Percentiles rank a stretch among this genome's conserved stretches.
Evolutionary conservation across 2,797 vertebrate species (phyloP).

Genomic region (Lepidocolaptes lacrymiger): DNA sequence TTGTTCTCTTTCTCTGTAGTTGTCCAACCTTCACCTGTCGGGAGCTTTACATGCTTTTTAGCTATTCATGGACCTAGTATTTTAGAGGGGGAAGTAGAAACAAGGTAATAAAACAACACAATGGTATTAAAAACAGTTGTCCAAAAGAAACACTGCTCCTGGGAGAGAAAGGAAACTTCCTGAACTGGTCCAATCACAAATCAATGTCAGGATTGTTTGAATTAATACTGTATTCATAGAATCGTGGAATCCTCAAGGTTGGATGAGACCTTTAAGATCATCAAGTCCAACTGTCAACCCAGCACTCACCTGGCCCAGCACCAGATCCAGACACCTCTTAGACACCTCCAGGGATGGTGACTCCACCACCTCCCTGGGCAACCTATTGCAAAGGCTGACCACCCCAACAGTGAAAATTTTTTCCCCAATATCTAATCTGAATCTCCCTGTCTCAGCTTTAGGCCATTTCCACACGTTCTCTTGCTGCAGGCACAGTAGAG

Average conservation of each 20-base stretch:
- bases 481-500: neutral
- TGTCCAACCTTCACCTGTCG: neutral
- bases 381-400: neutral
- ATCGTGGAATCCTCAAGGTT: neutral
- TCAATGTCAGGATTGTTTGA: neutral
- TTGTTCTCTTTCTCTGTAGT: neutral
- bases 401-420: neutral
- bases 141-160: neutral
- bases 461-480: neutral
- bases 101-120: neutral
- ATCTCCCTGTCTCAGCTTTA: neutral
- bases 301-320: neutral
- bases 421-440: neutral
- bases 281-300: neutral
- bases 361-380: neutral
- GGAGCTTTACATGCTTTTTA: neutral
- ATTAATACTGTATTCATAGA: neutral
- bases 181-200: neutral
- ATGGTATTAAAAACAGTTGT: neutral
- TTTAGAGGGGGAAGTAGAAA: neutral
- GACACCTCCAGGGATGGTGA: neutral
- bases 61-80: neutral
- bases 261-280: neutral
- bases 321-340: neutral
- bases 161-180: neutral